Percentiles rank a stretch among this genome's conserved stretches.
These are phyloP conservation scores for Mirounga angustirostris DNA, from an alignment of 2,113 vertebrate species.

Conservation along the genomic window DNA sequence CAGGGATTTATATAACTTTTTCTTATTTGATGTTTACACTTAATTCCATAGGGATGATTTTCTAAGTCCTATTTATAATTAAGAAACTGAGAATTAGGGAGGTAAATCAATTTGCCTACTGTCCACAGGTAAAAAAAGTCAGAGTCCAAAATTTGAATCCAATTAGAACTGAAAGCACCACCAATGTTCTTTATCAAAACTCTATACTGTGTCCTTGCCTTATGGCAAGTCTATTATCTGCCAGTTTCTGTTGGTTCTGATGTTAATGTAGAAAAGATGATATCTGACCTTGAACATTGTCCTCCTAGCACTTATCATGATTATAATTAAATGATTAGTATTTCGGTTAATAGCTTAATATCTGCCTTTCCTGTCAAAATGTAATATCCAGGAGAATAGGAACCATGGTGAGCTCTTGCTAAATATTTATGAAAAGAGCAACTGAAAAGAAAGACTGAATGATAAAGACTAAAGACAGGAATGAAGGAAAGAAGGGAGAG, in stretches of 20 bases:
- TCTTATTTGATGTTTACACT: neutral
- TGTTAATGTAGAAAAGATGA: neutral
- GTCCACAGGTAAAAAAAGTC: neutral
- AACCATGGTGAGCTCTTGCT: neutral
- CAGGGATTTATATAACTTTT: neutral
- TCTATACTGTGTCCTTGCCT: neutral
- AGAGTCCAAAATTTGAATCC: slow-evolving; percentile 6
- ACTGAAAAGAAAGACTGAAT: neutral
- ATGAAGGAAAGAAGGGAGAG: neutral
- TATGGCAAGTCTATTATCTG: neutral
- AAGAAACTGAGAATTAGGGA: neutral
- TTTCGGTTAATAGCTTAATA: slow-evolving; percentile 21
- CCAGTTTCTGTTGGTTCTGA: neutral
- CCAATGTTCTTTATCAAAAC: neutral
- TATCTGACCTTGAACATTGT: neutral
- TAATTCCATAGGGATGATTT: neutral
- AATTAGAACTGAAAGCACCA: neutral
- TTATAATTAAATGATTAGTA: neutral
- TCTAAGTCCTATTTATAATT: neutral
- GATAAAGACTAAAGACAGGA: neutral
- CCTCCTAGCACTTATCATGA: neutral
- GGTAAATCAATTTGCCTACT: neutral
- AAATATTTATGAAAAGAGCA: neutral
- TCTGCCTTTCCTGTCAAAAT: slow-evolving; percentile 23
- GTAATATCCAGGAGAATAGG: neutral